Percentiles rank a stretch among this genome's conserved stretches.
These are phyloP conservation scores for Rhizoglyphus robini DNA, from an alignment of 1,140 invertebrate species.

Conservation along the genomic window DNA sequence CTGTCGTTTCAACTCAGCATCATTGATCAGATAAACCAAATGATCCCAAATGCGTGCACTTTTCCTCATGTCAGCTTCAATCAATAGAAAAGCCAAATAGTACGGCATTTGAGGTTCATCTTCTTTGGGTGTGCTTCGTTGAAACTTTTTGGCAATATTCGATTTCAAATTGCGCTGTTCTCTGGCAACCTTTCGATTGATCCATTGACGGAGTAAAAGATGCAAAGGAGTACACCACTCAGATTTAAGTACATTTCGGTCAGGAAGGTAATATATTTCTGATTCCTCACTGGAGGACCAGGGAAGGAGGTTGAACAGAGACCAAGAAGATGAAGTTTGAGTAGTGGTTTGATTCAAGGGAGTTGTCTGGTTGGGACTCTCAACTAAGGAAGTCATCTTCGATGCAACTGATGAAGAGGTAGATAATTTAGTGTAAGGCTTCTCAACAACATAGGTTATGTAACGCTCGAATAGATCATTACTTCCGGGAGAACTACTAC, in stretches of 20 bases:
- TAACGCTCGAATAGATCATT: not conserved
- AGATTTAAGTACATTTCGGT: slow-evolving; percentile 3
- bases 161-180: not conserved
- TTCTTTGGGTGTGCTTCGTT: not conserved
- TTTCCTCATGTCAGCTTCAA: slow-evolving; percentile 15
- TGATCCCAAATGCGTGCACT: slow-evolving; percentile 22
- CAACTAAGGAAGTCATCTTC: not conserved
- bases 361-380: not conserved
- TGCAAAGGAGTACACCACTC: slow-evolving; percentile 21
- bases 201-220: slow-evolving; percentile 4
- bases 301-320: not conserved
- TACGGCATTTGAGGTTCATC: not conserved
- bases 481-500: too few relatives aligned
- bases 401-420: not conserved
- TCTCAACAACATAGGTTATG: not conserved
- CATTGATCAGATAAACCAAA: slow-evolving; percentile 20
- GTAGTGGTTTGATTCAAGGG: not conserved
- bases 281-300: not conserved
- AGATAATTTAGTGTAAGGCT: not conserved
- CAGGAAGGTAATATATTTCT: not conserved
- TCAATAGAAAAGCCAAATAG: not conserved
- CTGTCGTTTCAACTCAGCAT: not conserved
- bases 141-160: not conserved
- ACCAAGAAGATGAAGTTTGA: not conserved
- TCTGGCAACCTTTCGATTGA: not conserved